Percentiles rank a stretch among this genome's conserved stretches.
Evolutionary conservation across 2,113 vertebrate species (phyloP).

Genomic region (Pseudonaja textilis): DNA sequence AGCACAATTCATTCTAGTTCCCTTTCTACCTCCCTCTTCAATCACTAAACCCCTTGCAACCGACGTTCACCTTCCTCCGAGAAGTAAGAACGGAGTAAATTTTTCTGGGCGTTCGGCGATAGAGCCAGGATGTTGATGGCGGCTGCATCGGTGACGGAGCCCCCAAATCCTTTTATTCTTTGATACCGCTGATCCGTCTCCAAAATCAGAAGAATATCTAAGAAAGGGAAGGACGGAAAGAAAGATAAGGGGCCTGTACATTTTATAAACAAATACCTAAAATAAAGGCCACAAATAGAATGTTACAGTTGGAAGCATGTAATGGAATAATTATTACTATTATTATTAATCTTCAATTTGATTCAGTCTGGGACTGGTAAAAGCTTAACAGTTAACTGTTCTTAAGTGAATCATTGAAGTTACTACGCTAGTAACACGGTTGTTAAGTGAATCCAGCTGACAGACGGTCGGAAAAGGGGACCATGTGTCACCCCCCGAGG

Average conservation of each 20-base stretch:
- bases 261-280: neutral
- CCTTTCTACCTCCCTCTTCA: accelerated
- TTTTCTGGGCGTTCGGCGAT: constrained; percentile 70
- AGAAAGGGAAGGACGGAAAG: neutral
- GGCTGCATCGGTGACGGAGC: constrained; percentile 86
- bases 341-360: neutral
- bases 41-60: accelerated
- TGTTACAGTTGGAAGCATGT: neutral
- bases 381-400: no score
- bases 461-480: no score
- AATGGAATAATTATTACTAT: neutral
- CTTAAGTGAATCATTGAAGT: no score
- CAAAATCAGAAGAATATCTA: constrained; percentile 81
- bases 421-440: no score
- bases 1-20: neutral
- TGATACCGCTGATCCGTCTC: constrained; percentile 80
- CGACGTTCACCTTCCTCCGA: constrained; percentile 73
- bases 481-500: no score
- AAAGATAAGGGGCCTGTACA: neutral
- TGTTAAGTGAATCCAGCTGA: no score
- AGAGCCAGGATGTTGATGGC: constrained; percentile 88
- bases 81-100: constrained; percentile 88
- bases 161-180: constrained; percentile 87
- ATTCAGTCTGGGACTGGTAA: neutral
- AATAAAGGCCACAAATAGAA: neutral